These are phyloP conservation scores for Leptodactylus fallax DNA, from an alignment of 2,797 vertebrate species.

Conservation along the genomic window DNA sequence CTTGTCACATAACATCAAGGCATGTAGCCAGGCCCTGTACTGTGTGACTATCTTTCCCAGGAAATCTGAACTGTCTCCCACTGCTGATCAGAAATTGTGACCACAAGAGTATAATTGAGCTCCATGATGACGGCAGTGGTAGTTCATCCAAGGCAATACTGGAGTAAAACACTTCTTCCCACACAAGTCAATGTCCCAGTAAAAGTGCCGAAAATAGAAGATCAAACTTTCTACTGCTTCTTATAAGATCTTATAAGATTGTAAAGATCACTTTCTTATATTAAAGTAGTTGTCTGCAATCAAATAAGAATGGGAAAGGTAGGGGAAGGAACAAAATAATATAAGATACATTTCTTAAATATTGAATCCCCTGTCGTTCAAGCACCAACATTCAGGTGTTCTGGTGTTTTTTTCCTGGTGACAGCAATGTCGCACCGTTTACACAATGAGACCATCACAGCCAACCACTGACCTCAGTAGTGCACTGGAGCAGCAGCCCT, in stretches of 20 bases:
- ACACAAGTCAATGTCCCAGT: conserved; percentile 8
- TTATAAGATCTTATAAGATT: conserved; percentile 5
- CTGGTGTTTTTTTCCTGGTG: too few species aligned
- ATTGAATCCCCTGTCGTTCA: too few species aligned
- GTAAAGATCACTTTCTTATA: neutral
- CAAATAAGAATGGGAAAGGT: too few species aligned
- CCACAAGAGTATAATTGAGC: conserved; percentile 33
- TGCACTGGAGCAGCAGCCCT: too few species aligned
- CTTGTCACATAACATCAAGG: neutral
- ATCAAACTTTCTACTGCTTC: neutral
- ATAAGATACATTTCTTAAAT: too few species aligned
- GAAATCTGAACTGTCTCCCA: conserved; percentile 35
- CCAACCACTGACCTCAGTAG: too few species aligned
- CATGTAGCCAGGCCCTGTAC: conserved; percentile 23
- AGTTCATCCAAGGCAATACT: neutral
- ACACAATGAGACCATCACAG: too few species aligned
- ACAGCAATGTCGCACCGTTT: too few species aligned
- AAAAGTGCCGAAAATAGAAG: conserved; percentile 11
- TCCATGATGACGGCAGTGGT: conserved; percentile 13
- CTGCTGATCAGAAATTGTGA: conserved; percentile 15
- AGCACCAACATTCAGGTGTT: too few species aligned
- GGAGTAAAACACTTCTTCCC: conserved; percentile 34
- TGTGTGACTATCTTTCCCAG: conserved; percentile 32
- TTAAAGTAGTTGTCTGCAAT: too few species aligned
- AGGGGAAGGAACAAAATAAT: too few species aligned